These are phyloP conservation scores for Lordiphosa clarofinis DNA, from an alignment of 1,140 invertebrate species.

Conservation along the genomic window DNA sequence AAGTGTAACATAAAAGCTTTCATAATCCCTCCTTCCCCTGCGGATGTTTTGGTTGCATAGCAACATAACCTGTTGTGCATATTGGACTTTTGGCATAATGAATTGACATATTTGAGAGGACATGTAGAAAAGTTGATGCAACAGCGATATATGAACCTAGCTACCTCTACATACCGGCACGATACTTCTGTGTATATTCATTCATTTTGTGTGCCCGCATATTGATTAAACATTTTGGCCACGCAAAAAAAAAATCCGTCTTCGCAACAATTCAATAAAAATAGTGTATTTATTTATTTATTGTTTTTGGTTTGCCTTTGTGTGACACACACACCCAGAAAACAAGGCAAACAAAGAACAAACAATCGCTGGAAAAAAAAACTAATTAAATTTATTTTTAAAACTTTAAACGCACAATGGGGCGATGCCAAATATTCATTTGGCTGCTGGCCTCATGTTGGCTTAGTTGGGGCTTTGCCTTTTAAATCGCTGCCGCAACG, in stretches of 20 bases:
- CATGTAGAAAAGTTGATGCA: too few relatives aligned
- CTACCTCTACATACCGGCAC: too few relatives aligned
- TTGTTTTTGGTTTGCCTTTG: not conserved
- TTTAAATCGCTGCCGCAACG: constrained; percentile 60
- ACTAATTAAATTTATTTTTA: constrained; percentile 66
- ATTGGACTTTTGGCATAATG: too few relatives aligned
- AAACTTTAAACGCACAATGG: constrained; percentile 32
- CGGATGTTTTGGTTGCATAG: not conserved
- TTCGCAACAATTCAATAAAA: constrained; percentile 13
- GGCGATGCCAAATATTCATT: constrained; percentile 47
- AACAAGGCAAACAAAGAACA: not conserved
- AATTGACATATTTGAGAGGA: too few relatives aligned
- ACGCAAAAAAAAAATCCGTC: constrained; percentile 49
- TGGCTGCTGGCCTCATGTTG: constrained; percentile 41
- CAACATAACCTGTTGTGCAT: constrained; percentile 6
- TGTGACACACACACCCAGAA: not conserved
- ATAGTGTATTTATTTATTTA: constrained; percentile 9
- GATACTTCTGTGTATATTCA: not conserved
- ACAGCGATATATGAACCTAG: too few relatives aligned
- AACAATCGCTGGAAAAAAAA: constrained; percentile 16
- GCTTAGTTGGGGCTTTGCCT: constrained; percentile 66
- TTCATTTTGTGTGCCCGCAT: constrained; percentile 44
- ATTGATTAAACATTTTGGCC: constrained; percentile 75
- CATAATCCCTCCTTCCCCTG: constrained; percentile 1
- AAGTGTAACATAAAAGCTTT: constrained; percentile 12